Conservation (phyloP, 1,140 invertebrate genomes). For the Solen grandis region DNA sequence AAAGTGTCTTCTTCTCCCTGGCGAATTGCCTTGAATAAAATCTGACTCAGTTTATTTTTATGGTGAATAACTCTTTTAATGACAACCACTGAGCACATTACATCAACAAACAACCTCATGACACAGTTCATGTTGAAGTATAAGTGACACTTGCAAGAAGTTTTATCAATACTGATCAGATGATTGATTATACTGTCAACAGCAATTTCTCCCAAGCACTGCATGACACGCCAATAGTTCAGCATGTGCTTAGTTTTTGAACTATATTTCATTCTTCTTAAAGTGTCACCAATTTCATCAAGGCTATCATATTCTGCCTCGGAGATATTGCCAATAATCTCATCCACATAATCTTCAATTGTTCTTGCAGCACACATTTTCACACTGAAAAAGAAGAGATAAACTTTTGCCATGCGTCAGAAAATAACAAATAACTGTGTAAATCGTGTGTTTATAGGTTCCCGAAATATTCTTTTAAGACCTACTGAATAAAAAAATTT, state of each 20-base stretch:
- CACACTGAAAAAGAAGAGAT: neutral
- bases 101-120: conserved; percentile 55
- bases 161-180: conserved; percentile 42
- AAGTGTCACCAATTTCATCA: conserved; percentile 33
- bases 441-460: too few relatives aligned
- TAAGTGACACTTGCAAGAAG: conserved; percentile 46
- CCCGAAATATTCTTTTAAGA: too few relatives aligned
- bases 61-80: conserved; percentile 52
- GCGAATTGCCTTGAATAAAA: conserved; percentile 50
- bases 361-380: conserved; percentile 40
- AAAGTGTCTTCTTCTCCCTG: conserved; percentile 49
- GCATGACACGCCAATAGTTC: conserved; percentile 63
- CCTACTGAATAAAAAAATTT: too few relatives aligned
- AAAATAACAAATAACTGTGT: too few relatives aligned
- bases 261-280: conserved; percentile 58
- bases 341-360: conserved; percentile 59
- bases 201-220: conserved; percentile 58
- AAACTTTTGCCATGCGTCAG: too few relatives aligned
- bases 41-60: conserved; percentile 44
- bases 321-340: conserved; percentile 38
- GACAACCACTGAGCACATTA: conserved; percentile 50
- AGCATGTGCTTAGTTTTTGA: conserved; percentile 57
- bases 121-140: conserved; percentile 43
- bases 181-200: conserved; percentile 35
- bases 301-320: conserved; percentile 49